Evolutionary conservation across 1,140 invertebrate genomes (phyloP).

Genomic region (Oryctes rhinoceros): DNA sequence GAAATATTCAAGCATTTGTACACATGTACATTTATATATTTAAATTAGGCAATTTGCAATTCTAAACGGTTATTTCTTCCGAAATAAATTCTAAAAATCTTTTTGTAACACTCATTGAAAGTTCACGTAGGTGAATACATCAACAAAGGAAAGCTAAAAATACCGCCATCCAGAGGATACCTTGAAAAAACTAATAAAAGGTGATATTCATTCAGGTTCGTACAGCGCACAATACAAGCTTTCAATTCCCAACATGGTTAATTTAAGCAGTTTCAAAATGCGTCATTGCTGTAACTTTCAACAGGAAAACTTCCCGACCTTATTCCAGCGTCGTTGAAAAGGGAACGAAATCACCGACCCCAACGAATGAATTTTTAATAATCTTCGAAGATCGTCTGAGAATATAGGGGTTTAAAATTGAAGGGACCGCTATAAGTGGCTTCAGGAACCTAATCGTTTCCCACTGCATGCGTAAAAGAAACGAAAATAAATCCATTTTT

Average conservation of each 20-base stretch:
- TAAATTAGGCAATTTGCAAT: no score
- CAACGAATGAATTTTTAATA: slow-evolving; percentile 10
- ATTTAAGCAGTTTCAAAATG: not conserved
- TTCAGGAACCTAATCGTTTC: not conserved
- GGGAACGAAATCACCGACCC: not conserved
- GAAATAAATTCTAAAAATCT: no score
- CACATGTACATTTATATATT: no score
- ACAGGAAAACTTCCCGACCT: not conserved
- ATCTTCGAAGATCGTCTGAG: not conserved
- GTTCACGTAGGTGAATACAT: not conserved
- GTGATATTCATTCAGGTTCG: not conserved
- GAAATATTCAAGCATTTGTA: no score
- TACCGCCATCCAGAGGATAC: not conserved
- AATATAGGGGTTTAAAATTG: not conserved
- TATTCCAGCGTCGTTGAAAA: not conserved
- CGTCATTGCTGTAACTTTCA: not conserved
- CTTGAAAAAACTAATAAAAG: not conserved
- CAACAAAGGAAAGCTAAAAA: not conserved
- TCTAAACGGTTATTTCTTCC: no score
- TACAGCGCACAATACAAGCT: not conserved
- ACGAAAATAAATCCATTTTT: no score
- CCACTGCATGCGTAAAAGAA: no score
- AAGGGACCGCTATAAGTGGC: not conserved
- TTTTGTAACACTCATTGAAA: no score
- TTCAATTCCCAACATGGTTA: slow-evolving; percentile 2